phyloP scores from a whole-genome alignment of 2,113 vertebrate genomes.

The Andinoacara biseriatus region DNA sequence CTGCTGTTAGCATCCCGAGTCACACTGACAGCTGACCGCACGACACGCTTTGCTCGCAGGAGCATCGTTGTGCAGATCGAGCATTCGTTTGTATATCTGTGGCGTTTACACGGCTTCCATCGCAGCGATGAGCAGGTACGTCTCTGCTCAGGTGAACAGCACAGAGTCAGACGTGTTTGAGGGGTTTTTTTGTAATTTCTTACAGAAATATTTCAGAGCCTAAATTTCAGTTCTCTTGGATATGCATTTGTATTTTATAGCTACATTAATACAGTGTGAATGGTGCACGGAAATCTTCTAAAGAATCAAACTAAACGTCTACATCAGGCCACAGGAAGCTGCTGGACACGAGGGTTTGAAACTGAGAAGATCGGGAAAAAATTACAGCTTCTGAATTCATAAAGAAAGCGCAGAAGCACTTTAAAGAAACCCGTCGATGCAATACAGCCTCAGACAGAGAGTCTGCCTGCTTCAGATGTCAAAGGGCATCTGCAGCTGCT shows the following conservation, averaged over 20 bases:
- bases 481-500: slow-evolving; percentile 22
- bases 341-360: background rate
- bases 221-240: background rate
- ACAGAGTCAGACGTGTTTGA: background rate
- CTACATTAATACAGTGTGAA: too few relatives aligned
- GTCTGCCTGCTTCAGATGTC: background rate
- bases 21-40: too few relatives aligned
- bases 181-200: background rate
- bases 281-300: background rate
- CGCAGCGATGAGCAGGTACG: background rate
- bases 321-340: background rate
- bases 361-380: background rate
- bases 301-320: too few relatives aligned
- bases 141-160: too few relatives aligned
- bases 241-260: background rate
- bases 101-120: background rate
- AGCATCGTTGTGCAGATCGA: background rate
- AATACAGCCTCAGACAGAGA: background rate
- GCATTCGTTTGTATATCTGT: background rate
- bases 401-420: background rate
- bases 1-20: background rate
- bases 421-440: background rate
- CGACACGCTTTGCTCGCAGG: too few relatives aligned
- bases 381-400: accelerated
- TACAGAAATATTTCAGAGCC: background rate